Percentiles rank a stretch among this genome's conserved stretches.
These are phyloP conservation scores for Leuciscus idus DNA, from an alignment of 2,113 vertebrate species.

Conservation along the genomic window DNA sequence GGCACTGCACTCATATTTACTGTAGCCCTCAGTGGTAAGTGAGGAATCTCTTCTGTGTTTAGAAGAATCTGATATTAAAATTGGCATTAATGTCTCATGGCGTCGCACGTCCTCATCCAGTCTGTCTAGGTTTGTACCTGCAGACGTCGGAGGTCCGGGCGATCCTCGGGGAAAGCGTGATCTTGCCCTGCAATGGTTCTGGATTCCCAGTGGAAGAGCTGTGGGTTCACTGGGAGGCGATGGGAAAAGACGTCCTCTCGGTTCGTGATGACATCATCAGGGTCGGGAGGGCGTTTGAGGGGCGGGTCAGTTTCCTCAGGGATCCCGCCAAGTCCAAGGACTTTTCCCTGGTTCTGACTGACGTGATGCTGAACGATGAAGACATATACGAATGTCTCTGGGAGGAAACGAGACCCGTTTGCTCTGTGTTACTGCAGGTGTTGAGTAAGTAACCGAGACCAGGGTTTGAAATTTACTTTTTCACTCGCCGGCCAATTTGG, in stretches of 20 bases:
- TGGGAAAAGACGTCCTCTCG: constrained; percentile 51
- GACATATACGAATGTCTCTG: constrained; percentile 57
- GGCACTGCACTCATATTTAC: neutral
- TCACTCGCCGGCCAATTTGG: no score
- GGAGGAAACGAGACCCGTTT: constrained; percentile 13
- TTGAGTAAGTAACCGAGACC: constrained; percentile 28
- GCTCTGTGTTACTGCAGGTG: constrained; percentile 43
- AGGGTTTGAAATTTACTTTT: no score
- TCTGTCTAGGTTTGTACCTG: neutral
- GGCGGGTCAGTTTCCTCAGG: constrained; percentile 16
- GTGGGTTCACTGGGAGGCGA: constrained; percentile 51
- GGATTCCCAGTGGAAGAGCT: neutral
- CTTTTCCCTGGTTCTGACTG: constrained; percentile 47
- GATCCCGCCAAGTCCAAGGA: neutral
- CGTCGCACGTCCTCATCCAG: neutral
- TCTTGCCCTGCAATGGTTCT: constrained; percentile 52
- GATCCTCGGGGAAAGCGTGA: neutral
- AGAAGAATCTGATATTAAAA: neutral
- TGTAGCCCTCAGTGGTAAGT: neutral
- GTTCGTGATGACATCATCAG: neutral
- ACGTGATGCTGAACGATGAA: constrained; percentile 41
- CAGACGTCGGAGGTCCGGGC: neutral
- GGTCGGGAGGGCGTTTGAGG: neutral
- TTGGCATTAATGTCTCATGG: no score
- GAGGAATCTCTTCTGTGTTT: neutral